Percentiles rank a stretch among this genome's conserved stretches.
These are phyloP conservation scores for Pycnomerus fuliginosus DNA, from an alignment of 2,888 invertebrate genomes.

Conservation along the genomic window DNA sequence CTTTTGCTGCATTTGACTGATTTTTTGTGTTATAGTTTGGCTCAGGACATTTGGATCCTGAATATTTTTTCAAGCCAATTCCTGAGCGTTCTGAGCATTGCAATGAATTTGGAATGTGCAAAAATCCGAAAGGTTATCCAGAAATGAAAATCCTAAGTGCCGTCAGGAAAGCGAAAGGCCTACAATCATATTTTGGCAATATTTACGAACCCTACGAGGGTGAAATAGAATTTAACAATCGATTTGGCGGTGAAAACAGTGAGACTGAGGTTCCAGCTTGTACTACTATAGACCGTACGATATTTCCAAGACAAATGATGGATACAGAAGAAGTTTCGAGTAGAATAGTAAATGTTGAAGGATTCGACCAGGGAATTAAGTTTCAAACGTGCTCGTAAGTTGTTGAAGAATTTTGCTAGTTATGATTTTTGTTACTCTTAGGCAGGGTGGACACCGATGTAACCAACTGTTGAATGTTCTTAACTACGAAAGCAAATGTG, in stretches of 20 bases:
- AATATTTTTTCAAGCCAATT: no score
- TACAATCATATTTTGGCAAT: conserved; percentile 14
- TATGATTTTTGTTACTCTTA: conserved; percentile 1
- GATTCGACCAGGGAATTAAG: conserved; percentile 17
- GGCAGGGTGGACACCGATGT: conserved; percentile 6
- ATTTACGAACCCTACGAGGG: conserved; percentile 6
- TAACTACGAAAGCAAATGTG: conserved; percentile 5
- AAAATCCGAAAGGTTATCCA: conserved; percentile 19
- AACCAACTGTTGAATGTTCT: no score
- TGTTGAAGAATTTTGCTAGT: not conserved
- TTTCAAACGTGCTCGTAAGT: conserved; percentile 22
- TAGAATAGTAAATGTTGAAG: conserved; percentile 17
- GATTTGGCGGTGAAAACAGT: no score
- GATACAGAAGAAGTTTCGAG: conserved; percentile 13
- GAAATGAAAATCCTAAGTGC: conserved; percentile 8
- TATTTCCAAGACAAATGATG: conserved; percentile 11
- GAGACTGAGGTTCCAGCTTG: conserved; percentile 5
- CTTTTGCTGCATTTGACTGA: no score
- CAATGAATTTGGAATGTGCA: conserved; percentile 22
- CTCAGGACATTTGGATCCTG: no score
- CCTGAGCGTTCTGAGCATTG: no score
- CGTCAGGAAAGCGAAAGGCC: conserved; percentile 2
- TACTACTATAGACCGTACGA: conserved; percentile 2
- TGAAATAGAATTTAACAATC: no score
- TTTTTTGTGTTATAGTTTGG: no score